Base-by-base conservation (phyloP, 2,113 vertebrate species). In the Morone chrysops region DNA sequence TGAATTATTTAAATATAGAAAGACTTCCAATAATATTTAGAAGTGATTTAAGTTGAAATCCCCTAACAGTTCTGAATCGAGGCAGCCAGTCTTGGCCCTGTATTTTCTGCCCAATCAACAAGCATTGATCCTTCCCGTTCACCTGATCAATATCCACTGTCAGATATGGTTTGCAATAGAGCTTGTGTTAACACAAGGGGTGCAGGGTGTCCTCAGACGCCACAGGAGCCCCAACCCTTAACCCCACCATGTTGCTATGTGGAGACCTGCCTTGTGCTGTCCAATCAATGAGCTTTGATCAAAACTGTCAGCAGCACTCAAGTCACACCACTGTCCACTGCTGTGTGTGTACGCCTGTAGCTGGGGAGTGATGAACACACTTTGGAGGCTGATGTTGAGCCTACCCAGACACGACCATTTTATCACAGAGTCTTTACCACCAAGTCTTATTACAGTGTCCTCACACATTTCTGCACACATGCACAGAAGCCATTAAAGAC, bases 271-370 rank as follows among this genome's bases (percentile, higher is more conserved):
- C 74, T 65, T 1, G n/a, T 70, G 80, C 69, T 57, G 4, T 70
- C 82, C 54, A 76, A 89, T 92, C 90, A 89, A 83, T 90, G 81
- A 73, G 62, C 75, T 83, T 68, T 85, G 77, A 92, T 92, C 90
- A 83, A 83, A 85, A 31, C 84, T 86, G 89, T 87, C 90, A 88
- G 75, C 71, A 70, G 51, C 50, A 51, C 74, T 78, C 78, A 57
- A 63, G 62, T 81, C 84, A 41, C 48, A 51, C 51, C 13, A 3
- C 36, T 38, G 62, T 43, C 68, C 17, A 4, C 75, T 12, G 63
- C 63, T 53, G 59, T 40, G 48, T 56, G 61, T 70, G 78, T 57
- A 59, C 41, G 45, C 47, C 54, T 71, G 68, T 13, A 47, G 45
- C 10, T 36, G 63, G 40, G 25, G 59, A 72, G 17, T 43, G 36